Base-by-base conservation (phyloP, 2,888 invertebrate genomes). In the Amitus sp. region DNA sequence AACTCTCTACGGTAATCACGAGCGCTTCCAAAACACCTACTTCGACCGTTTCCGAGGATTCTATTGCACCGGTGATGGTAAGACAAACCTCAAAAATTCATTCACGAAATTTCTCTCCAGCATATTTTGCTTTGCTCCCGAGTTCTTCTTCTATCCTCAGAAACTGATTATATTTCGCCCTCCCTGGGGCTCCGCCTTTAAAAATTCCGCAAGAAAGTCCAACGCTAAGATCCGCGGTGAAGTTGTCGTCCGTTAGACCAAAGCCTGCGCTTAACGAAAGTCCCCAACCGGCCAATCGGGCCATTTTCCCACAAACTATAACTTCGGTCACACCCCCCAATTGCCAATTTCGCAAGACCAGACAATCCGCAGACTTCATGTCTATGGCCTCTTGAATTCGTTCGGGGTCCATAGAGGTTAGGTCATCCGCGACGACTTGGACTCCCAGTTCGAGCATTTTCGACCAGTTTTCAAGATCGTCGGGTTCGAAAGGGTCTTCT, bases 51-150 rank as follows among this genome's bases (percentile, higher is more conserved):
- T 98, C 82, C 94, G 94, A 0, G 98, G 98, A 50, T 98, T 90
- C 84, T 99, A 98, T 82, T 96, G 95, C 83, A 98, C 98, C 47
- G 98, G 98, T 45, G 99, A 99, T 83, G 98, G 97, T 95, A 84
- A n/a, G n/a, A n/a, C n/a, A n/a, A n/a, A n/a, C n/a, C n/a, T n/a
- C n/a, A n/a, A n/a, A n/a, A n/a, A n/a, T n/a, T n/a, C n/a, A n/a
- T n/a, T n/a, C 72, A 30, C 68, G 70, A 34, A 70, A 77, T 50
- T 72, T 71, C 1, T 62, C 64, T 1, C 78, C 80, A 1, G 75
- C 74, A 30, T 73, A 81, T 66, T 62, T 74, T 2, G 76, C 76
- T 2, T 72, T 69, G 40, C 71, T 71, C 0, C 78, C 76, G 2
- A 81, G 69, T 56, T 80, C 80, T 43, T 79, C 77, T 42, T 81